Percentiles rank a stretch among this genome's conserved stretches.
Evolutionary conservation across 2,113 vertebrate species (phyloP).

Genomic region (Erinaceus europaeus): DNA sequence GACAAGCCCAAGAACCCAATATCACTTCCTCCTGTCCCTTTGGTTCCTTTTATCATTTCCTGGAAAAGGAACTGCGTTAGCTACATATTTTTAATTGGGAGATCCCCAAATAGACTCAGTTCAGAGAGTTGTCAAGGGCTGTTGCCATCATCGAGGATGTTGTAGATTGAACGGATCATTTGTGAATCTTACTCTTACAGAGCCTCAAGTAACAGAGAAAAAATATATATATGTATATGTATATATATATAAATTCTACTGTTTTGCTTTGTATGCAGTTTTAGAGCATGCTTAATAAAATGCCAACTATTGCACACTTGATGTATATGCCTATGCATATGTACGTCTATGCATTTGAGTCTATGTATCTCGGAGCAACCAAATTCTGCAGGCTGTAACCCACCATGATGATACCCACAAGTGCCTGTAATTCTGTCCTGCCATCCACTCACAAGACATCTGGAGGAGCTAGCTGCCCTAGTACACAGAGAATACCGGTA

Average conservation of each 20-base stretch:
- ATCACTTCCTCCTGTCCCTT: too few relatives aligned
- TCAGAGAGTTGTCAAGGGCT: not conserved
- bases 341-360: too few relatives aligned
- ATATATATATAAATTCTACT: too few relatives aligned
- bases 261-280: too few relatives aligned
- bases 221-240: too few relatives aligned
- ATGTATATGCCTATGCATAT: too few relatives aligned
- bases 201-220: not conserved
- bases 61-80: not conserved
- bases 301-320: too few relatives aligned
- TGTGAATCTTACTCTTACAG: not conserved
- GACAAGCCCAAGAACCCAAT: too few relatives aligned
- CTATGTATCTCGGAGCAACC: not conserved
- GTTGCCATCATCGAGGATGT: not conserved
- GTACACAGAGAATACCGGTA: not conserved
- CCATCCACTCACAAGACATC: not conserved
- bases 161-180: not conserved
- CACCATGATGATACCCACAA: accelerated
- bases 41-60: not conserved
- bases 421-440: not conserved
- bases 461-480: not conserved
- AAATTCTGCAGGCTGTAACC: not conserved
- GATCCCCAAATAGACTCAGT: not conserved
- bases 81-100: slow-evolving; percentile 27
- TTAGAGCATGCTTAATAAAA: too few relatives aligned